Evolutionary conservation across 2,888 invertebrate species (phyloP), one percentile per base, ranked within the genome.

Genomic region (Coremacera marginata): DNA sequence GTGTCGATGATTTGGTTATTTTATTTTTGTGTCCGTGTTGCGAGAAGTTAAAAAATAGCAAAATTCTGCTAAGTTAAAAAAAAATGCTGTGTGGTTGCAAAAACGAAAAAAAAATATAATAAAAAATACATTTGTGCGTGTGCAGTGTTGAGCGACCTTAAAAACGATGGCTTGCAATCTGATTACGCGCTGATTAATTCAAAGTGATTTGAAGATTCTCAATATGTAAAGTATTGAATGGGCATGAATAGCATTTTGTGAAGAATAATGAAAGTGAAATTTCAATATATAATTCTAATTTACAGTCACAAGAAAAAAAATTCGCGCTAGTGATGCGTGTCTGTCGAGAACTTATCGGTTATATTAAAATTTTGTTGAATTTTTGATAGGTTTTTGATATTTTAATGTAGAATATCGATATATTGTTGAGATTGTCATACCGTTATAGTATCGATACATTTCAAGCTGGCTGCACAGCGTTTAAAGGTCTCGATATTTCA

Each of bases 1-100:
- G 62, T 51, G n/a, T 19, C 25, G 60, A 16, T 25, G 25, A 25
- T 60, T 60, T 60, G 57, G 22, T 60, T 60, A 60, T 27, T 22
- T 60, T 60, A 25, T 14, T 25, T n/a, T 22, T 25, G 55, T 60
- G 25, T 22, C 27, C 57, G 57, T 19, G 57, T 60, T 60, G 22
- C 25, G 27, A 25, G 27, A 25, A 60, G 11, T 19, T 11, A 11
- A 22, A 2, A 55, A 19, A 22, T 55, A 19, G 19, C 1, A 22
- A 55, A 55, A 60, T 72, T 72, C 49, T 70, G 63, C 60, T n/a
- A n/a, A n/a, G n/a, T n/a, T n/a, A n/a, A n/a, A n/a, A n/a, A n/a
- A n/a, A n/a, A n/a, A 63, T 31, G 25, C 31, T n/a, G 60, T 27
- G 55, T 63, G 77, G n/a, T 62, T 27, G 27, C 37, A 74, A 63